Percentiles rank a stretch among this genome's conserved stretches.
Conservation (phyloP, 2,797 vertebrate species). For the Sphaeramia orbicularis region DNA sequence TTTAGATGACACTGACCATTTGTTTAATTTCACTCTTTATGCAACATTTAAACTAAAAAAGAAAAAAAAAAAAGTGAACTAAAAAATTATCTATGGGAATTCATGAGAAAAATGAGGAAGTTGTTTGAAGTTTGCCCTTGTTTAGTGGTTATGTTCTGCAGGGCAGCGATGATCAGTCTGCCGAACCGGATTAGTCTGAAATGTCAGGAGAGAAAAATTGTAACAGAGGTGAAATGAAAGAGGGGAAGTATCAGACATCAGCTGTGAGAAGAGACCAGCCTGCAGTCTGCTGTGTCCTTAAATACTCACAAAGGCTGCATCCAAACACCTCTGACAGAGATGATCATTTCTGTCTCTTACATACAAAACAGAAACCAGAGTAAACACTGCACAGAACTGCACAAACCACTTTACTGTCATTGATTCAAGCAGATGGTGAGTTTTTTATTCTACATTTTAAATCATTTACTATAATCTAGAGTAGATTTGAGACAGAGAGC, state of each 20-base stretch:
- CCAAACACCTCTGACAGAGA: no score
- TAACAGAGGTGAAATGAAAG: conserved; percentile 67
- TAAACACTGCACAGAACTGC: no score
- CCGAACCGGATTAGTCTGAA: conserved; percentile 66
- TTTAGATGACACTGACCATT: no score
- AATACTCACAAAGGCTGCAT: conserved; percentile 23
- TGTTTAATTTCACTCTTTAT: no score
- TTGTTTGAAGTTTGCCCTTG: conserved; percentile 39
- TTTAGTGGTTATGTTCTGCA: conserved; percentile 47
- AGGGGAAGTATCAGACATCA: conserved; percentile 58
- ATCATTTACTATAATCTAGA: no score
- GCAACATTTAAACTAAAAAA: background rate
- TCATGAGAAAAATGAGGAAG: conserved; percentile 11
- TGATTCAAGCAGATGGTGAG: no score
- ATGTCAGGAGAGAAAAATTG: conserved; percentile 67
- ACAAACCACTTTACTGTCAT: no score
- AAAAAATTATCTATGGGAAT: no score
- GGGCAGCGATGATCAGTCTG: conserved; percentile 68
- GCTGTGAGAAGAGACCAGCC: conserved; percentile 57
- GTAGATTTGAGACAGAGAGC: no score
- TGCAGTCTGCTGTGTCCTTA: conserved; percentile 56
- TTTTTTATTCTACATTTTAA: no score
- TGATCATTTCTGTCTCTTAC: no score
- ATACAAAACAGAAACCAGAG: no score
- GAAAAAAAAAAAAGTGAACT: background rate